These are phyloP conservation scores for Leptopilina drosophilae DNA, from an alignment of 2,888 invertebrate species.

Conservation along the genomic window DNA sequence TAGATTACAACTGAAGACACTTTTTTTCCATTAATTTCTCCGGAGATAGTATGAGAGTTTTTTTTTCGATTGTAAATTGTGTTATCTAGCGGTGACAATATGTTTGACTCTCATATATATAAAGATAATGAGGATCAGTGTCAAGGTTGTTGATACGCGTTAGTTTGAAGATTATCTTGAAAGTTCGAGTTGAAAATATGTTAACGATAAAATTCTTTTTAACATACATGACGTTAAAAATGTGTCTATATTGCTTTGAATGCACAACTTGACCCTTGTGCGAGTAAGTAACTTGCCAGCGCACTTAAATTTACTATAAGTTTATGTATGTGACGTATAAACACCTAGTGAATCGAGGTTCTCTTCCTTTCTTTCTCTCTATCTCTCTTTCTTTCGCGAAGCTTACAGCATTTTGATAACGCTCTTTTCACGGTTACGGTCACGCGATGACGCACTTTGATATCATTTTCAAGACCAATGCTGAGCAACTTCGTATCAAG, in stretches of 20 bases:
- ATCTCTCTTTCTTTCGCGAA: not conserved
- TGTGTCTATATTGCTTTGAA: not conserved
- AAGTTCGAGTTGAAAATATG: not conserved
- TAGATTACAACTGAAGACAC: not conserved
- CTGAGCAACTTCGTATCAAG: no score
- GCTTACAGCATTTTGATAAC: slow-evolving; percentile 21
- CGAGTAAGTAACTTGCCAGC: not conserved
- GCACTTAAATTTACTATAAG: not conserved
- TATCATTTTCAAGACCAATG: not conserved
- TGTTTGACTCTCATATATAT: not conserved
- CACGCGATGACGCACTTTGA: not conserved
- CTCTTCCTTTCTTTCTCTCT: slow-evolving; percentile 3
- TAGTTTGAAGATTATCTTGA: slow-evolving; percentile 11
- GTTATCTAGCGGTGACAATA: not conserved
- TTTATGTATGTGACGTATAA: slow-evolving; percentile 8
- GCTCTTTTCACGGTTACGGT: slow-evolving; percentile 1
- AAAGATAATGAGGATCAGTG: slow-evolving; percentile 6
- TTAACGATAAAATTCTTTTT: not conserved
- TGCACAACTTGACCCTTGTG: not conserved
- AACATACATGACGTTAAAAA: not conserved
- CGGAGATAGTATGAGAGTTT: not conserved
- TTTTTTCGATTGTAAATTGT: not conserved
- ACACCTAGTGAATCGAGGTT: not conserved
- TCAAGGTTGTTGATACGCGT: slow-evolving; percentile 3
- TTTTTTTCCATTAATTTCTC: not conserved